Evolutionary conservation across 2,113 vertebrate species (phyloP).

Genomic region (Arenaria interpres): DNA sequence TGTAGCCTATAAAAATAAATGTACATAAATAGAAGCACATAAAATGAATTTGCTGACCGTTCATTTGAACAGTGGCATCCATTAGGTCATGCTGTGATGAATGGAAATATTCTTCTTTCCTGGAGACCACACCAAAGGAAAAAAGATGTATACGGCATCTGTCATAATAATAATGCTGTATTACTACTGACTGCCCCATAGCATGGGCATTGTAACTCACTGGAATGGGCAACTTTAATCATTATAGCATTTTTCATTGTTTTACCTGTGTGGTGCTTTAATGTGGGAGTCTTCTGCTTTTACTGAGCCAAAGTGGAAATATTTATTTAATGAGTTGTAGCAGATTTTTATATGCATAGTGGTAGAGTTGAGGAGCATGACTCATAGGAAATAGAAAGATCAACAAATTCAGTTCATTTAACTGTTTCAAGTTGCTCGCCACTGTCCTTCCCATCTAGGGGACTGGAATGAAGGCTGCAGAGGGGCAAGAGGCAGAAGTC

Average conservation of each 20-base stretch:
- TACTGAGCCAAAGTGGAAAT: background rate
- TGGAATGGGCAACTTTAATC: background rate
- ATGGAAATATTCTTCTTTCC: conserved; percentile 27
- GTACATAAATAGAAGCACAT: background rate
- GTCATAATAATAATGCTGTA: background rate
- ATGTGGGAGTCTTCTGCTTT: background rate
- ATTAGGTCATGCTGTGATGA: conserved; percentile 11
- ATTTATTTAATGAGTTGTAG: conserved; percentile 24
- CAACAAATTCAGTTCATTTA: background rate
- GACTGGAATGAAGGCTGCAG: background rate
- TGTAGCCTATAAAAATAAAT: conserved; percentile 45
- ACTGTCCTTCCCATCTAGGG: background rate
- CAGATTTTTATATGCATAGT: background rate
- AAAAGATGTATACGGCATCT: background rate
- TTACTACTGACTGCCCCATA: background rate
- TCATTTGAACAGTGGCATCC: background rate
- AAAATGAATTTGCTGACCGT: conserved; percentile 31
- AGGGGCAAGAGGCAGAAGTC: background rate
- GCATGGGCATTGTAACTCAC: background rate
- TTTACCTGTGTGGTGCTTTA: background rate
- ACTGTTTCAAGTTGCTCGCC: background rate
- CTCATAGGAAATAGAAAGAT: conserved; percentile 26
- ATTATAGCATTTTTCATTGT: background rate
- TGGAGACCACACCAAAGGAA: background rate
- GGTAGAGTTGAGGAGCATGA: background rate